These are phyloP conservation scores for Eidolon dupreanum DNA, from an alignment of 2,797 vertebrate genomes.

Conservation along the genomic window DNA sequence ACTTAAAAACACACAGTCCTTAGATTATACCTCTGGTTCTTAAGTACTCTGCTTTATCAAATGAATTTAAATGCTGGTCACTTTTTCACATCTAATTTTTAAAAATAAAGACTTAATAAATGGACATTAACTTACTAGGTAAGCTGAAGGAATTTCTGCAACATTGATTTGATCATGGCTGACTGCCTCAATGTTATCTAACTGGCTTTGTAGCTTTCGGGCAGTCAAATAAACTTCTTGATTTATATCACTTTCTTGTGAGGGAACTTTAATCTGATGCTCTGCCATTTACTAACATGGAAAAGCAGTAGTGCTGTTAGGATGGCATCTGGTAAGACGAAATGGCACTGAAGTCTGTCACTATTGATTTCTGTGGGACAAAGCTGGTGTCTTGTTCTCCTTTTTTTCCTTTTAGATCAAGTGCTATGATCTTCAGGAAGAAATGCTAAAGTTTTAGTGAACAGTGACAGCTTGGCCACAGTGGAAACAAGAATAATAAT, in stretches of 20 bases:
- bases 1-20: background rate
- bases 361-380: background rate
- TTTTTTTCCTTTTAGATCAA: slow-evolving; percentile 8
- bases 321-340: background rate
- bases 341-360: background rate
- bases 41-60: background rate
- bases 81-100: background rate
- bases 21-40: background rate
- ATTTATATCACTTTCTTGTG: slow-evolving; percentile 27
- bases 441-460: slow-evolving; percentile 2
- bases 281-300: background rate
- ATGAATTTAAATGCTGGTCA: background rate
- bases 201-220: slow-evolving; percentile 47
- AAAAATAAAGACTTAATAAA: background rate
- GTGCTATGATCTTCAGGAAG: background rate
- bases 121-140: background rate
- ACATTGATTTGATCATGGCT: background rate
- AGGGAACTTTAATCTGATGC: slow-evolving; percentile 28
- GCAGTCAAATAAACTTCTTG: slow-evolving; percentile 64
- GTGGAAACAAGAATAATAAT: background rate
- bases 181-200: slow-evolving; percentile 29
- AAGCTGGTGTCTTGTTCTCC: background rate
- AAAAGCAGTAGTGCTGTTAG: background rate
- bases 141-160: slow-evolving; percentile 22
- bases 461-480: background rate